Evolutionary conservation across 92 coral and sea anemone genomes (phyloP).

Genomic region (Palythoa grandis): DNA sequence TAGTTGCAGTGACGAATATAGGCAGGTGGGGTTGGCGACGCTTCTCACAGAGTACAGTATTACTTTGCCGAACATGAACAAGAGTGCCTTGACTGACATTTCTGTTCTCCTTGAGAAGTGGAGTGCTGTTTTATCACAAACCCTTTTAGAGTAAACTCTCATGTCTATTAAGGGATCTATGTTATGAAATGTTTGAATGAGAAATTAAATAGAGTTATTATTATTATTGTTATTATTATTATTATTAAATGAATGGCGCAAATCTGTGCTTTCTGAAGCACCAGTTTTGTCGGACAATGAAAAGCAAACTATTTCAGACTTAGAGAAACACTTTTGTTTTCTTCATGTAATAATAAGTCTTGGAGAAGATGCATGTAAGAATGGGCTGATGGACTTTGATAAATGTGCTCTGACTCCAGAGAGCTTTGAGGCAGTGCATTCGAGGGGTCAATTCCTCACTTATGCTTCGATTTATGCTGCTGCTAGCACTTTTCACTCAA

Average conservation of each 20-base stretch:
- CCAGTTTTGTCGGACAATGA: conserved; percentile 2
- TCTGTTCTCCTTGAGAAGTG: neutral
- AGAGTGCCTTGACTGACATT: neutral
- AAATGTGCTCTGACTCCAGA: conserved; percentile 18
- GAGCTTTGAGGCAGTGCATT: neutral
- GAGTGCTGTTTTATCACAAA: conserved; percentile 17
- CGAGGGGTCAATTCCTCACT: neutral
- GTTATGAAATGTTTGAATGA: conserved; percentile 11
- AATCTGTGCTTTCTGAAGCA: neutral
- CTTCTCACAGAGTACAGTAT: neutral
- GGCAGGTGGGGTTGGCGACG: neutral
- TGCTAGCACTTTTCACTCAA: neutral
- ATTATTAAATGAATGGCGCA: conserved; percentile 2
- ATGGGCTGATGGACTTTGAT: conserved; percentile 29
- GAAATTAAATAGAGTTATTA: neutral
- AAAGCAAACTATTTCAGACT: neutral
- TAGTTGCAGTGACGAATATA: neutral
- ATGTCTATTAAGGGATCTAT: conserved; percentile 5
- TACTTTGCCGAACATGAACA: neutral
- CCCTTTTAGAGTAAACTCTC: neutral
- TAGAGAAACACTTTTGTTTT: conserved; percentile 19
- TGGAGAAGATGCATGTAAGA: conserved; percentile 15
- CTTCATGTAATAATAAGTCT: conserved; percentile 6
- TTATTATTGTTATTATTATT: too few species aligned
- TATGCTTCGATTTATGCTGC: conserved; percentile 13